Conservation (phyloP, 2,888 invertebrate species). For the Clepsis dumicolana region DNA sequence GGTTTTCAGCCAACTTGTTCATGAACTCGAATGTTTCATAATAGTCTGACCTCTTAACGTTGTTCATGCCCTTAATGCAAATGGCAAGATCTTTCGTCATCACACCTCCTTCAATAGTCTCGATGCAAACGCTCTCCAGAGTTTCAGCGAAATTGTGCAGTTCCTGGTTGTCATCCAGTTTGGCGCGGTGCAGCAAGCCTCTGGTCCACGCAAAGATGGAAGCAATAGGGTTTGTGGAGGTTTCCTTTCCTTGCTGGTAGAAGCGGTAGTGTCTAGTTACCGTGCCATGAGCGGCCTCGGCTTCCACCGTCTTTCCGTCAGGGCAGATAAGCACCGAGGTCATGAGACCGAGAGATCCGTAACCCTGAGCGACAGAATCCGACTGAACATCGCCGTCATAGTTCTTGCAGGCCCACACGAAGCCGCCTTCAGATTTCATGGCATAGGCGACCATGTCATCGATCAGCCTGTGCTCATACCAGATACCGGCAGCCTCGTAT, state of each 20-base stretch:
- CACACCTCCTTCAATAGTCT: constrained; percentile 96
- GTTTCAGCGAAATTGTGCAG: constrained; percentile 93
- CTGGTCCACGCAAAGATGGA: constrained; percentile 99
- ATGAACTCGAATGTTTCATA: constrained; percentile 99
- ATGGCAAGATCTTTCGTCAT: constrained; percentile 99
- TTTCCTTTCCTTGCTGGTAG: constrained; percentile 98
- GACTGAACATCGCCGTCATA: constrained; percentile 99
- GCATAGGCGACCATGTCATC: constrained; percentile 99
- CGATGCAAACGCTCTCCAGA: constrained; percentile 96
- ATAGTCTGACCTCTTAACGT: constrained; percentile 93
- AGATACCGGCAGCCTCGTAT: constrained; percentile 94
- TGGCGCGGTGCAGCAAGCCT: constrained; percentile 97
- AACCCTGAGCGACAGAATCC: constrained; percentile 99
- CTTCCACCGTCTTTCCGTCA: constrained; percentile 98
- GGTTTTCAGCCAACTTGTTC: constrained; percentile 96
- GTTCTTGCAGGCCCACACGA: constrained; percentile 99
- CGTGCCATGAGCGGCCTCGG: constrained; percentile 99
- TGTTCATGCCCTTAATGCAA: constrained; percentile 97
- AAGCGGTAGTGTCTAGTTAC: constrained; percentile 96
- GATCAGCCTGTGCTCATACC: constrained; percentile 99
- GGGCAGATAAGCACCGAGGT: constrained; percentile 98
- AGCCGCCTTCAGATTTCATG: constrained; percentile 99
- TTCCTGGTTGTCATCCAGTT: constrained; percentile 93
- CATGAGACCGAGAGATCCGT: constrained; percentile 98
- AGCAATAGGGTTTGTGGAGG: constrained; percentile 99